Evolutionary conservation across 2,113 vertebrate species (phyloP), one percentile per base, ranked within the genome.

Genomic region (Gopherus evgoodei): DNA sequence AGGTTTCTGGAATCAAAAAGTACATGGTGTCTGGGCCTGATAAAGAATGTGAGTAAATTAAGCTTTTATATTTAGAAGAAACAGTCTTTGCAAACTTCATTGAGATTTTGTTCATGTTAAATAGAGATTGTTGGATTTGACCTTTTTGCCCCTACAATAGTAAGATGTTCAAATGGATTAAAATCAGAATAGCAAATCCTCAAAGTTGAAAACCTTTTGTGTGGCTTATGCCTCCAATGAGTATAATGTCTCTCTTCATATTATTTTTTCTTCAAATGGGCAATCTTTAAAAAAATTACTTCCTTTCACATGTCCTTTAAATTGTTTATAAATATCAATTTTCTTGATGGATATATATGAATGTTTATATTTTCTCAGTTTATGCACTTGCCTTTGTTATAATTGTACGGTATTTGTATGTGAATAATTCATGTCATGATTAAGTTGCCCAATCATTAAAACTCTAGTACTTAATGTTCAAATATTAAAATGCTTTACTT

Each of bases 351-450:
- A 81, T 89, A 52, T 31, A 3, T 35, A 57, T 62, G 38, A 10
- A 83, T 88, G 35, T 79, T 56, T 56, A 83, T 83, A 57, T 91
- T 87, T 5, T 57, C 65, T 89, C 10, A 52, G n/a, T 62, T 29
- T 82, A 29, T 81, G 4, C 3, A 29, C 13, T 90, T 92, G 54
- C 8, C 44, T 76, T 72, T 75, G 6, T 53, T 27, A 49, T 90
- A 91, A 88, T 31, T 59, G 35, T 38, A 94, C 82, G 81, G 84
- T 83, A 82, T 94, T 87, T 91, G 69, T 87, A 95, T 19, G 31
- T 92, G 72, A 97, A 93, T 95, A 89, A 95, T n/a, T 94, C 21
- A 50, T 56, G 13, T 87, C 53, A 90, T 72, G 1, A 90, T 94
- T 90, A 76, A 91, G 89, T 81, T 86, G 6, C 1, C 17, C 59